Evolutionary conservation across 2,113 vertebrate genomes (phyloP), one percentile per base, ranked within the genome.

Genomic region (Synodontis membranacea): DNA sequence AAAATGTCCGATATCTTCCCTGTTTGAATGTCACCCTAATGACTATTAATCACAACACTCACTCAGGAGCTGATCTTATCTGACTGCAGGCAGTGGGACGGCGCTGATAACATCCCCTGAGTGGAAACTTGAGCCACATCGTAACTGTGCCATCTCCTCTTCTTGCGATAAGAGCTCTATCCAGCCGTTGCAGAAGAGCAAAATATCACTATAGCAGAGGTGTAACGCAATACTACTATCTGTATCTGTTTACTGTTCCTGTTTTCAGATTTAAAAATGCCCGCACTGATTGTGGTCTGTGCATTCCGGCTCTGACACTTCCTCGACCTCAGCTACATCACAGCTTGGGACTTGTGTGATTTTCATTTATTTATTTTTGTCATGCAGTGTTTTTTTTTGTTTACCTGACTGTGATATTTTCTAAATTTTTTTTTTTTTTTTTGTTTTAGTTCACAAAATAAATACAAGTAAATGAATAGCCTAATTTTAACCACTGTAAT

Each of bases 11-110:
- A 64, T 83, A 91, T 87, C 84, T 66, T 75, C 54, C 75, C 44
- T 84, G 78, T 82, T 82, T 88, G 82, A 91, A 92, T 88, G 48
- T 79, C 79, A 66, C 44, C 58, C 82, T 89, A 89, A 91, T 89
- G 89, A 90, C 70, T 83, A 86, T 89, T 88, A 89, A 84, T 81
- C 91, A 91, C 80, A 88, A 85, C 79, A 87, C 89, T 89, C 86
- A 44, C 62, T 78, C 83, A 84, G 42, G 37, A 37, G 28, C 86
- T 89, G 79, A 89, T 89, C 80, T 46, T 91, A 90, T 92, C 89
- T 42, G 31, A 84, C 86, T 89, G 52, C 86, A 42, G 75, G 85
- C 64, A 84, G 90, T 52, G 56, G 91, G 89, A 90, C 83, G n/a
- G 84, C 52, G n/a, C 75, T 21, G 88, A 91, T 89, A 87, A 54